Percentiles rank a stretch among this genome's conserved stretches.
Evolutionary conservation across 2,113 vertebrate species (phyloP).

Genomic region (Perccottus glenii): DNA sequence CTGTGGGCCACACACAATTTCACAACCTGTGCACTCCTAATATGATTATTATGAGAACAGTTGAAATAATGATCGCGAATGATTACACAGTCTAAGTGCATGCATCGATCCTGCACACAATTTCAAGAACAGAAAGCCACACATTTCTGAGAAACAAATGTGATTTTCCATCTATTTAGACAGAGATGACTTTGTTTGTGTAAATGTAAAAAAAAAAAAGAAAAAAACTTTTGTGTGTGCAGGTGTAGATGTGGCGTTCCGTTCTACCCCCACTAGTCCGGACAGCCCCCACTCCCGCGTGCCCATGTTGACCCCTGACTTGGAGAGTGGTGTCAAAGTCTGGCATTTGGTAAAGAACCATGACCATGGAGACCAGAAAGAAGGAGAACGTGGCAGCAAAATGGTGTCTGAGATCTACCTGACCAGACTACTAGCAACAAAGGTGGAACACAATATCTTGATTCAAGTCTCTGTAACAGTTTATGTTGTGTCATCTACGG

Average conservation of each 20-base stretch:
- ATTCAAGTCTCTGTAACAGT: background rate
- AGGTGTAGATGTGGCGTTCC: constrained; percentile 85
- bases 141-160: constrained; percentile 3
- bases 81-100: constrained; percentile 31
- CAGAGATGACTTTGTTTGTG: background rate
- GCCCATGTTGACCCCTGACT: constrained; percentile 94
- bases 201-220: background rate
- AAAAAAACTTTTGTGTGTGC: background rate
- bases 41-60: constrained; percentile 37
- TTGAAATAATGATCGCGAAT: constrained; percentile 28
- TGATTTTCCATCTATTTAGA: background rate
- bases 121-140: constrained; percentile 5
- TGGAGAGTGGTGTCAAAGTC: constrained; percentile 93
- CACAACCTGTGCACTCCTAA: background rate
- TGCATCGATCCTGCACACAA: constrained; percentile 11
- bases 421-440: constrained; percentile 92
- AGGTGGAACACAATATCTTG: constrained; percentile 76
- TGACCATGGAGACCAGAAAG: constrained; percentile 95
- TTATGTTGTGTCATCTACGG: too few species aligned
- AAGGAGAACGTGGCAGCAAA: constrained; percentile 93
- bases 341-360: constrained; percentile 97
- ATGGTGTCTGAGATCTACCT: constrained; percentile 98
- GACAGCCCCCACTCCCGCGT: constrained; percentile 93
- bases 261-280: constrained; percentile 90
- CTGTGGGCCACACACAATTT: background rate